A percentile compares a stretch with the other conserved stretches of the same genome.
Evolutionary conservation across 2,113 vertebrate species (phyloP).

Genomic region (Sporophila hypoxantha): DNA sequence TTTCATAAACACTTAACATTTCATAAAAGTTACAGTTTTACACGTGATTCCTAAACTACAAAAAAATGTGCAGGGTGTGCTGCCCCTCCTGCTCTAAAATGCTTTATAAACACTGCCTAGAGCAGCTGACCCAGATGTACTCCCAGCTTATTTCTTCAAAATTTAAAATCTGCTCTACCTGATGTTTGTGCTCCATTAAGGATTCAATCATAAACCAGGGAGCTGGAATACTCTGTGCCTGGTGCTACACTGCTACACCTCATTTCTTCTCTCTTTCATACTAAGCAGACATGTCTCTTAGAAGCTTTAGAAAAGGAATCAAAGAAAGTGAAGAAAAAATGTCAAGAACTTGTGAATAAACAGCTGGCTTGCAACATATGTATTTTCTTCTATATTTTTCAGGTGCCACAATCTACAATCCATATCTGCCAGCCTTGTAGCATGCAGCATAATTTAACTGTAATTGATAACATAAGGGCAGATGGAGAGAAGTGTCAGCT

Average conservation of each 20-base stretch:
- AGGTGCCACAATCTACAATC: slow-evolving; percentile 75
- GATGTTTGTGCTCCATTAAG: neutral
- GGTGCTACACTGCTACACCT: slow-evolving; percentile 44
- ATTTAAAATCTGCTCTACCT: slow-evolving; percentile 65
- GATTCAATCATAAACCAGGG: slow-evolving; percentile 28
- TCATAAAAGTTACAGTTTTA: slow-evolving; percentile 68
- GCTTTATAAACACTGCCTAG: slow-evolving; percentile 60
- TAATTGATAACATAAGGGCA: slow-evolving; percentile 98
- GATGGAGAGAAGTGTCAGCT: slow-evolving; percentile 83
- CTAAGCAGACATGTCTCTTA: slow-evolving; percentile 55
- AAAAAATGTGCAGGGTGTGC: neutral
- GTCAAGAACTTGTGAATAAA: slow-evolving; percentile 77
- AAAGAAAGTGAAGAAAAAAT: slow-evolving; percentile 67
- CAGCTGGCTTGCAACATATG: slow-evolving; percentile 78
- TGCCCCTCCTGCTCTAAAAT: slow-evolving; percentile 20
- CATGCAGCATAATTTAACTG: slow-evolving; percentile 85
- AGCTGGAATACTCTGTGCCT: slow-evolving; percentile 55
- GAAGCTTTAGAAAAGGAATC: slow-evolving; percentile 70
- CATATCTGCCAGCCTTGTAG: slow-evolving; percentile 78
- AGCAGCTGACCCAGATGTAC: slow-evolving; percentile 57
- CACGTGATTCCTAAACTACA: slow-evolving; percentile 55
- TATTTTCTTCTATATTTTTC: slow-evolving; percentile 79
- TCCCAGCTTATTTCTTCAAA: slow-evolving; percentile 46
- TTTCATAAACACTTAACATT: slow-evolving; percentile 71
- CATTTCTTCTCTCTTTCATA: slow-evolving; percentile 69